Base-by-base conservation (phyloP, 2,797 vertebrate species). In the Spea hammondii region DNA sequence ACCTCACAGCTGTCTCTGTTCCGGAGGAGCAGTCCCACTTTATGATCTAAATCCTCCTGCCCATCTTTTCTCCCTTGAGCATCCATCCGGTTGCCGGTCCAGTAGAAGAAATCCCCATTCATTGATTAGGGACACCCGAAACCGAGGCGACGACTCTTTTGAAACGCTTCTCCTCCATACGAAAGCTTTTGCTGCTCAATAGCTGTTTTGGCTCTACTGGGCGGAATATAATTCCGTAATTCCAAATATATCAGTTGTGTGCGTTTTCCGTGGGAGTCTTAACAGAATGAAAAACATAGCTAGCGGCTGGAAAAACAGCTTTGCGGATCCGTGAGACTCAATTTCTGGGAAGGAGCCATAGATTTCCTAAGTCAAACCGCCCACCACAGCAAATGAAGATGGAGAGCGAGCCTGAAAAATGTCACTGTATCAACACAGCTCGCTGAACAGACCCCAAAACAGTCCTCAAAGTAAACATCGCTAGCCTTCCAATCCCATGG, bases 381-480 rank as follows among this genome's bases (percentile, higher is more conserved):
- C 70, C 54, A 32, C 5, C 70, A 57, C 32, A 72, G 70, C 70
- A 45, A 59, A 53, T 47, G 47, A 50, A 46, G 53, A 72, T 72
- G 69, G 69, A 50, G 51, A 32, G 8, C 44, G 49, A 44, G 11
- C 70, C 53, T 3, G 54, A 55, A 14, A 57, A 71, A 59, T 57
- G 32, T 57, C 70, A n/a, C 2, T 46, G 70, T 57, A 57, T 32
- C 54, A 46, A 59, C 44, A 46, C 53, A 46, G 54, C 49, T 57
- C 13, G 11, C 32, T 7, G 70, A 72, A 59, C 70, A 57, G 32
- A 72, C 59, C n/a, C 12, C 8, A 57, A 57, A 57, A 53, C 51
- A 53, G 10, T 12, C 55, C 55, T 57, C 9, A 13, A 10, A 57
- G 12, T 4, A 57, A 57, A 57, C 55, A 57, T 11, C 51, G 12